Percentiles rank a stretch among this genome's conserved stretches.
phyloP scores from a whole-genome alignment of 2,113 vertebrate species.

The Hepsetus odoe region DNA sequence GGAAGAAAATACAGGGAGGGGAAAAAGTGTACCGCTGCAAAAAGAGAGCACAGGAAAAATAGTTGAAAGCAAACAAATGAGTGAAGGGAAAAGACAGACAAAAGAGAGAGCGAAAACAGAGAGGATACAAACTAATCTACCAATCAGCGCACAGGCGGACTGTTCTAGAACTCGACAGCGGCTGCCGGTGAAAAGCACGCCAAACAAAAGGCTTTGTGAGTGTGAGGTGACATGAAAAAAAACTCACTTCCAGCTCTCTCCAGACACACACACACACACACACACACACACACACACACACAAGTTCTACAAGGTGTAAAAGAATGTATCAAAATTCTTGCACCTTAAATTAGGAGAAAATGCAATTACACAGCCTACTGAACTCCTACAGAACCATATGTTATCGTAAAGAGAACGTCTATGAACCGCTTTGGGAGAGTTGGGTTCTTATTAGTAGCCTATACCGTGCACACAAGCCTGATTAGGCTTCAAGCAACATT shows the following conservation, averaged over 20 bases:
- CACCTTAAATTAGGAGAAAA: too few relatives aligned
- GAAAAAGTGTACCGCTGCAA: not conserved
- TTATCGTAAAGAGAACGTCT: not conserved
- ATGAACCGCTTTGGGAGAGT: too few relatives aligned
- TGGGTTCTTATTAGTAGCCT: too few relatives aligned
- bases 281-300: not conserved
- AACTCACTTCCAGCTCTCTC: not conserved
- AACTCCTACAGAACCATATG: not conserved
- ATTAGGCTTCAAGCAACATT: too few relatives aligned
- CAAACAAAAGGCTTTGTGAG: constrained; percentile 18
- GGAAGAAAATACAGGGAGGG: not conserved
- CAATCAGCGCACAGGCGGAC: constrained; percentile 24
- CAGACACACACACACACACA: not conserved
- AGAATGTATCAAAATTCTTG: not conserved
- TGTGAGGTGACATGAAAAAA: not conserved
- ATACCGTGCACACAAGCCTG: too few relatives aligned
- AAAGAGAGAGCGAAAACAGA: not conserved
- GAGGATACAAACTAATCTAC: not conserved
- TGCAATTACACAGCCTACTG: not conserved
- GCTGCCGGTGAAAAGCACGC: constrained; percentile 28
- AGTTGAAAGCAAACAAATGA: not conserved
- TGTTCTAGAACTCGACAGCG: constrained; percentile 36
- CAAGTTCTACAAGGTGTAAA: not conserved
- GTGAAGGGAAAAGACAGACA: not conserved
- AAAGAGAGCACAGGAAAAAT: not conserved